Percentiles rank a stretch among this genome's conserved stretches.
Evolutionary conservation across 35 echinoderm and acorn worm species (phyloP).

Genomic region (Diadema setosum): DNA sequence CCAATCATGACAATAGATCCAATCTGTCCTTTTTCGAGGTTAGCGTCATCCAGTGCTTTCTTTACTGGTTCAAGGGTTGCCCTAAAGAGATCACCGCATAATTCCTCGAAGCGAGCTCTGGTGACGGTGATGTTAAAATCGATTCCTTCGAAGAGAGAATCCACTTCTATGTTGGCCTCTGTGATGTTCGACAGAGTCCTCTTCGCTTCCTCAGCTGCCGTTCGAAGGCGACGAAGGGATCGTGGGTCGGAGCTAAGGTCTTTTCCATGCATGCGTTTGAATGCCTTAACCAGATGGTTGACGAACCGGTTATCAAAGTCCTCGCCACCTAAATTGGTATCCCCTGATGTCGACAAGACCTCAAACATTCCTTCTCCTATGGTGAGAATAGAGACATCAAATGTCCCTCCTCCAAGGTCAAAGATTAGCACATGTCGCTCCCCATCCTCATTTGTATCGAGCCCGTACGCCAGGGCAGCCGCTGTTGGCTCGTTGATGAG

Average conservation of each 20-base stretch:
- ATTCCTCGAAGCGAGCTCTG: slow-evolving; percentile 59
- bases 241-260: slow-evolving; percentile 45
- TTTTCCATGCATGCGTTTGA: slow-evolving; percentile 66
- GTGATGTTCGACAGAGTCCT: slow-evolving; percentile 54
- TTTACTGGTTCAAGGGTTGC: slow-evolving; percentile 39
- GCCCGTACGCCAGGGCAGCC: no score
- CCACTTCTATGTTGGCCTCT: slow-evolving; percentile 52
- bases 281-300: slow-evolving; percentile 46
- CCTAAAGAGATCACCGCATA: slow-evolving; percentile 45
- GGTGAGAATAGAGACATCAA: slow-evolving; percentile 64
- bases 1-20: slow-evolving; percentile 59
- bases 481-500: no score
- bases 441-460: slow-evolving; percentile 75
- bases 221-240: slow-evolving; percentile 46
- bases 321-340: slow-evolving; percentile 80
- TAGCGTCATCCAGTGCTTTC: slow-evolving; percentile 53
- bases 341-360: slow-evolving; percentile 62
- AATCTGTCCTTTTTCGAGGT: slow-evolving; percentile 51
- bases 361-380: slow-evolving; percentile 68
- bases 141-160: slow-evolving; percentile 66
- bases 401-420: slow-evolving; percentile 73
- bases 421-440: slow-evolving; percentile 87
- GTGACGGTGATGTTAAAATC: slow-evolving; percentile 60
- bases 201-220: slow-evolving; percentile 72
- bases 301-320: slow-evolving; percentile 71